Conservation (phyloP, 2,888 invertebrate species). For the Dioctria linearis region DNA sequence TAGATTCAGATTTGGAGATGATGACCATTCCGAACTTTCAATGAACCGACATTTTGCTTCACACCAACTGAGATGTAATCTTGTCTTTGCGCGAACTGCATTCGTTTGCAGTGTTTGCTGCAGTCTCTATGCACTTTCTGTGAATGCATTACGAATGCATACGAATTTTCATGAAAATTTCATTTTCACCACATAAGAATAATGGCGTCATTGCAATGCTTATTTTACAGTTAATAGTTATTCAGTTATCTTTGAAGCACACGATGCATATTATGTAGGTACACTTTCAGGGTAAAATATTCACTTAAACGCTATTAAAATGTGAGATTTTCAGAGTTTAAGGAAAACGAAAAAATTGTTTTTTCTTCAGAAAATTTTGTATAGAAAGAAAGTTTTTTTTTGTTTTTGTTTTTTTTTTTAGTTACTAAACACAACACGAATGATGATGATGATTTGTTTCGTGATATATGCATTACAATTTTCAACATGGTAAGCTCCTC, state of each 20-base stretch:
- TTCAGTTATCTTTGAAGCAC: too few species aligned
- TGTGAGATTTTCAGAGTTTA: not conserved
- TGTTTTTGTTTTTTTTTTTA: not conserved
- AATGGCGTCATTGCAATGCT: not conserved
- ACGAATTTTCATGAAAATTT: slow-evolving; percentile 24
- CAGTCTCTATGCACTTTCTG: not conserved
- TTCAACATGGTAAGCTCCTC: not conserved
- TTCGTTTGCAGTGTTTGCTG: not conserved
- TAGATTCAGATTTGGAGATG: not conserved
- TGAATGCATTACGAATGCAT: not conserved
- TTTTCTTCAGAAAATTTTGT: not conserved
- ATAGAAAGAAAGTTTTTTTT: not conserved
- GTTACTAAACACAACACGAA: not conserved
- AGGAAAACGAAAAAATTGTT: too few species aligned
- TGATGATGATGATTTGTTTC: not conserved
- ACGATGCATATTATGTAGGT: too few species aligned
- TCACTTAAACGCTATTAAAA: too few species aligned
- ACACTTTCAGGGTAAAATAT: too few species aligned
- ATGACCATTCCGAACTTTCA: not conserved
- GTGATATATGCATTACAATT: not conserved
- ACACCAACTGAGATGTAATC: slow-evolving; percentile 6
- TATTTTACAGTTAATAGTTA: too few species aligned
- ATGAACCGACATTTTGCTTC: not conserved
- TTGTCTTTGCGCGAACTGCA: not conserved
- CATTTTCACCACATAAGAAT: not conserved